phyloP scores from a whole-genome alignment of 1,140 invertebrate species.

The Brachionus manjavacas region DNA sequence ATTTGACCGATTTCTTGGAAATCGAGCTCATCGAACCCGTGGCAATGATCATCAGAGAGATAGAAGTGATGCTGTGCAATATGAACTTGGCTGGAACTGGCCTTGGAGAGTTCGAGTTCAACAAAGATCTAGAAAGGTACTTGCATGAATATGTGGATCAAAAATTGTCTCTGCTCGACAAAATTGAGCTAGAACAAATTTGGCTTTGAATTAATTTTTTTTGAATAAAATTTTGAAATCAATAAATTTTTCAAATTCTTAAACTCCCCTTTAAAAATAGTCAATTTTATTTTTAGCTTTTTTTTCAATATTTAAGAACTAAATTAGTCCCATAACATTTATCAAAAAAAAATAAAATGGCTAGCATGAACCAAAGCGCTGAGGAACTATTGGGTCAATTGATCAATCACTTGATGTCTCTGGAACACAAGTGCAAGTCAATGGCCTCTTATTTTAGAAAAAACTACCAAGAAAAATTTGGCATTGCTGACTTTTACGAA shows the following conservation, averaged over 20 bases:
- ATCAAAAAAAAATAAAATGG: neutral
- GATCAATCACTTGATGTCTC: neutral
- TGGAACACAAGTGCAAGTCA: neutral
- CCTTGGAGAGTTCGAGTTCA: slow-evolving; percentile 11
- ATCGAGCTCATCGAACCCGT: neutral
- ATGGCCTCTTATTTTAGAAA: neutral
- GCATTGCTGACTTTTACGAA: neutral
- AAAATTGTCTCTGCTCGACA: neutral
- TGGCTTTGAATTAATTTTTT: neutral
- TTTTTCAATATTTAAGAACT: neutral
- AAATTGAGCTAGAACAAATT: neutral
- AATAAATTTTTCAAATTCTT: neutral
- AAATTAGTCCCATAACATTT: neutral
- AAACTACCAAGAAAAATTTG: neutral
- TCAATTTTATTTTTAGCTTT: neutral
- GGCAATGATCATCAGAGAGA: neutral
- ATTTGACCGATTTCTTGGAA: slow-evolving; percentile 27
- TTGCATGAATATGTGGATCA: neutral
- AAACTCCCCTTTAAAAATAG: neutral
- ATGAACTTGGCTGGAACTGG: slow-evolving; percentile 5
- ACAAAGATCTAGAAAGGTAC: slow-evolving; percentile 9
- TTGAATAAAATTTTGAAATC: neutral
- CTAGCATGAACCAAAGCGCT: neutral
- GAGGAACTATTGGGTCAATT: neutral
- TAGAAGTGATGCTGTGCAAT: neutral